Base-by-base conservation (phyloP, 2,888 invertebrate species). In the Helleia helle region DNA sequence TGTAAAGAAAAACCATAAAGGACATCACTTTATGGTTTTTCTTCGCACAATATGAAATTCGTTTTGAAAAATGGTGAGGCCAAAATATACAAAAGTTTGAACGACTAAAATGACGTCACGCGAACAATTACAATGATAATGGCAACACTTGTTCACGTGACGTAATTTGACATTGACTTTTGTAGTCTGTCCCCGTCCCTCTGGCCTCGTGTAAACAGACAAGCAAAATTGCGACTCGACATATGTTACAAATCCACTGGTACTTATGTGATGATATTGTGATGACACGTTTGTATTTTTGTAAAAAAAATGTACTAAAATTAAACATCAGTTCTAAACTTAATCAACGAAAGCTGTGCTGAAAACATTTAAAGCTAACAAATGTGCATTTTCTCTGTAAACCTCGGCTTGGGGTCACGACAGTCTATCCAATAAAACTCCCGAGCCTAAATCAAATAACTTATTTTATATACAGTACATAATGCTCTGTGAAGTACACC, bases 381-480 rank as follows among this genome's bases (percentile, higher is more conserved):
- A 66, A 75, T 81, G 80, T 80, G 81, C 76, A 61, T 69, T 68
- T 65, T 63, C 61, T 64, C 62, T 51, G 65, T 60, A 65, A 66
- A 65, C 59, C 59, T 68, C 38, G 40, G 43, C 40, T 36, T 30
- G 44, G 37, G 42, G 46, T 40, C 17, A 28, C 12, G 17, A 31
- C 18, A 12, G 34, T 18, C 34, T 18, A 18, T 34, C 22, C 34
- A 34, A 22, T 34, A 15, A 24, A 36, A 40, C 38, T 27, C 31
- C 38, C 43, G 41, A 42, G 28, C 45, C 47, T 31, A 30, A 13
- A 28, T 37, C 31, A 22, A 26, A 40, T 36, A 40, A 36, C 17
- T 15, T 29, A 41, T 13, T 71, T 70, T 76, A 59, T 79, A 74
- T 73, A 79, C 63, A 59, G 50, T 70, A 71, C 66, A 71, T 71